Percentiles rank a stretch among this genome's conserved stretches.
Evolutionary conservation across 2,113 vertebrate species (phyloP).

Genomic region (Capreolus pygargus): DNA sequence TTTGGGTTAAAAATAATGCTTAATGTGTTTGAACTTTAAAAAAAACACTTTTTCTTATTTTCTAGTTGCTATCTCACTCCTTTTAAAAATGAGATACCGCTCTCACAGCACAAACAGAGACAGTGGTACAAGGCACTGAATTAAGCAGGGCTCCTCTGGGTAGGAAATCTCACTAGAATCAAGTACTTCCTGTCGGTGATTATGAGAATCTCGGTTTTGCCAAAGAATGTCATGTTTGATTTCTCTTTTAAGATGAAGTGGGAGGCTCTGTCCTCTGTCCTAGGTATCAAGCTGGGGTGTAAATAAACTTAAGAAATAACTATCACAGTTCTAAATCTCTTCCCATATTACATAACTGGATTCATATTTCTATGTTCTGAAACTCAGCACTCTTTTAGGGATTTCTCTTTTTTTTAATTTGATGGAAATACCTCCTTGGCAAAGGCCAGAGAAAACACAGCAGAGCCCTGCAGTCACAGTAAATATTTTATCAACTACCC

Average conservation of each 20-base stretch:
- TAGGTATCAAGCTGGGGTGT: neutral
- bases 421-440: neutral
- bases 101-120: neutral
- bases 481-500: conserved; percentile 46
- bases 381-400: neutral
- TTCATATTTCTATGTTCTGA: neutral
- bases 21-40: neutral
- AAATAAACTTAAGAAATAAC: conserved; percentile 40
- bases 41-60: neutral
- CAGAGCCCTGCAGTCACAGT: neutral
- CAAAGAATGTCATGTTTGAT: neutral
- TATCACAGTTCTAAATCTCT: conserved; percentile 21
- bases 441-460: conserved; percentile 40
- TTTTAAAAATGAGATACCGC: neutral
- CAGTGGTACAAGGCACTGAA: neutral
- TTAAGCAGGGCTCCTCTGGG: neutral
- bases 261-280: neutral
- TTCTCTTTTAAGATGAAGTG: neutral
- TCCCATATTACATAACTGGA: neutral
- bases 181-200: neutral
- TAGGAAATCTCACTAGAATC: neutral
- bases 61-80: neutral
- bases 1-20: neutral
- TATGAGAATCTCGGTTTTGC: neutral
- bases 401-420: neutral